phyloP scores from a whole-genome alignment of 2,797 vertebrate species.

The Myotis pilosus region DNA sequence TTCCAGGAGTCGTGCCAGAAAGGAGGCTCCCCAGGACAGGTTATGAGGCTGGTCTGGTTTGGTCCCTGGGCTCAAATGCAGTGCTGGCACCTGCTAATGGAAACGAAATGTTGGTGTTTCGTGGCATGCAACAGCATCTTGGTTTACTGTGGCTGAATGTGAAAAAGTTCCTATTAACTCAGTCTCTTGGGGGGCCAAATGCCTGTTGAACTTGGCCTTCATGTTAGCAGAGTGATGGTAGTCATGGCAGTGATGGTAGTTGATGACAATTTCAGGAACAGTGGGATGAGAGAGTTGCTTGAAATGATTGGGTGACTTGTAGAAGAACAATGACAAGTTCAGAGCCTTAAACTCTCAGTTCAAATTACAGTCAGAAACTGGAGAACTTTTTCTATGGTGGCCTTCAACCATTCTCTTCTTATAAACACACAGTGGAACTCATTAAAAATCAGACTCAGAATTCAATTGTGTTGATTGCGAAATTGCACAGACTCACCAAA shows the following conservation, averaged over 20 bases:
- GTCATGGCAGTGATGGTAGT: background rate
- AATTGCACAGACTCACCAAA: background rate
- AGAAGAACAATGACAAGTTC: background rate
- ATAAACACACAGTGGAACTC: background rate
- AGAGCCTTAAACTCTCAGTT: background rate
- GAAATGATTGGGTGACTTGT: background rate
- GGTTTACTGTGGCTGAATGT: background rate
- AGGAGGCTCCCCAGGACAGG: background rate
- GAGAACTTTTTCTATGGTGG: background rate
- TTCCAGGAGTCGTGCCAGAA: background rate
- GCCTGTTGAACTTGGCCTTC: background rate
- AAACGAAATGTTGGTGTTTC: background rate
- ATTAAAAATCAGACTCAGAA: constrained; percentile 24
- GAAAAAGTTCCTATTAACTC: background rate
- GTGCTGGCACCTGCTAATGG: background rate
- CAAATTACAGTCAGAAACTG: background rate
- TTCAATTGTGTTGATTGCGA: background rate
- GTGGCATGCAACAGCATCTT: background rate
- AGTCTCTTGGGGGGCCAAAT: background rate
- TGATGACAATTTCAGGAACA: background rate
- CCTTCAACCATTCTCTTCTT: background rate
- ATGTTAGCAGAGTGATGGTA: background rate
- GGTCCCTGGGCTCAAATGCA: background rate
- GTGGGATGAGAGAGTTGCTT: background rate
- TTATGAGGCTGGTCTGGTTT: background rate